These are phyloP conservation scores for Tetragonisca angustula DNA, from an alignment of 2,888 invertebrate species.

Conservation along the genomic window DNA sequence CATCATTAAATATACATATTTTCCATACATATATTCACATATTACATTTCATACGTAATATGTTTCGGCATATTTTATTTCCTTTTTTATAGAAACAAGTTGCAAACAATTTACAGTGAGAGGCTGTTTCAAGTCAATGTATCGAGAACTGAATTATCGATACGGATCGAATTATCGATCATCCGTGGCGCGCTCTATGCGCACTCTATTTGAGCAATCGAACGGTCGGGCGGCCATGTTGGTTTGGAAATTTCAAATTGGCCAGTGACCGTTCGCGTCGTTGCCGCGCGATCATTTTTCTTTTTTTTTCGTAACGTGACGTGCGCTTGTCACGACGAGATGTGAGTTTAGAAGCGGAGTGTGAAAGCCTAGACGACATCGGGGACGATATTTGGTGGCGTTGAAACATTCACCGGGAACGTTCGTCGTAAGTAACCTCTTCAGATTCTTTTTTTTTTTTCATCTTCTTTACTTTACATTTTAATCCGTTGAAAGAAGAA, in stretches of 20 bases:
- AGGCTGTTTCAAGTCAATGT: not conserved
- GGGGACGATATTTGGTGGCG: not conserved
- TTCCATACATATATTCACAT: no score
- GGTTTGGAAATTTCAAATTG: conserved; percentile 8
- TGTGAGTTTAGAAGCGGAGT: not conserved
- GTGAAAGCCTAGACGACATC: not conserved
- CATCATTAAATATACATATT: not conserved
- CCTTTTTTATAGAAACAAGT: not conserved
- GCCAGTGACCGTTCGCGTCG: not conserved
- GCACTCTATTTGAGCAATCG: not conserved
- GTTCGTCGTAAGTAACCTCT: not conserved
- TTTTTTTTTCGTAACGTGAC: not conserved
- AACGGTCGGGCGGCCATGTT: not conserved
- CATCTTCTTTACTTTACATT: not conserved
- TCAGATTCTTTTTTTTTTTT: conserved; percentile 11
- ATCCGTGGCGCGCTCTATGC: conserved; percentile 9
- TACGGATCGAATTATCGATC: not conserved
- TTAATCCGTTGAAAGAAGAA: not conserved
- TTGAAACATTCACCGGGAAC: not conserved
- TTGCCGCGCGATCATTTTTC: not conserved
- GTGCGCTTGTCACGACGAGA: not conserved
- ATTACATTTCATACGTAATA: not conserved
- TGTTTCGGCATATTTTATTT: not conserved
- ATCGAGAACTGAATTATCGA: conserved; percentile 37
- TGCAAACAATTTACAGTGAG: not conserved